Evolutionary conservation across 2,113 vertebrate species (phyloP).

Genomic region (Rhinichthys klamathensis): DNA sequence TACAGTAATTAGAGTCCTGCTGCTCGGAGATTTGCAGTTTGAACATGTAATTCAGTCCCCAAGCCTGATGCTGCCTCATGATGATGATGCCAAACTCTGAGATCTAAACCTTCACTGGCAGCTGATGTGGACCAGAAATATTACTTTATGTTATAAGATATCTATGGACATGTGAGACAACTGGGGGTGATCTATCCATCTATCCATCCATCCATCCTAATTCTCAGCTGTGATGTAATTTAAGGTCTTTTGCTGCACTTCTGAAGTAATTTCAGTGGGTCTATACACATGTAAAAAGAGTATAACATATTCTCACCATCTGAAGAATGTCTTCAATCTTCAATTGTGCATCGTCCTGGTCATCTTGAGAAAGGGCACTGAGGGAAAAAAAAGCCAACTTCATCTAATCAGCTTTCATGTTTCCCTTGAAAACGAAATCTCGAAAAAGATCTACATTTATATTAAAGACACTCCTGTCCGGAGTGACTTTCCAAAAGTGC

Average conservation of each 20-base stretch:
- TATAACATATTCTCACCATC: conserved; percentile 78
- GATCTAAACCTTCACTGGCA: not conserved
- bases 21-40: conserved; percentile 43
- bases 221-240: not conserved
- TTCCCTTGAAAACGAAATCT: not conserved
- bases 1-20: conserved; percentile 43
- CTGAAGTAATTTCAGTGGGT: not conserved
- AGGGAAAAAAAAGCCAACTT: conserved; percentile 36
- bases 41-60: conserved; percentile 45
- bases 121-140: too few species aligned
- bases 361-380: conserved; percentile 94
- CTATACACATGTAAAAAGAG: not conserved
- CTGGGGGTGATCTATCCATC: not conserved
- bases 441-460: not conserved
- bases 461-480: not conserved
- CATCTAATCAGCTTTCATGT: not conserved
- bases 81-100: not conserved
- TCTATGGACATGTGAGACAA: not conserved
- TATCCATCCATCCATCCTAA: not conserved
- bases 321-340: conserved; percentile 93
- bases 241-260: not conserved
- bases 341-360: conserved; percentile 92
- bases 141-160: not conserved
- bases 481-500: not conserved
- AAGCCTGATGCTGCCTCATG: conserved; percentile 5